These are phyloP conservation scores for Strigamia maritima DNA, from an alignment of 2,888 invertebrate genomes.

Conservation along the genomic window DNA sequence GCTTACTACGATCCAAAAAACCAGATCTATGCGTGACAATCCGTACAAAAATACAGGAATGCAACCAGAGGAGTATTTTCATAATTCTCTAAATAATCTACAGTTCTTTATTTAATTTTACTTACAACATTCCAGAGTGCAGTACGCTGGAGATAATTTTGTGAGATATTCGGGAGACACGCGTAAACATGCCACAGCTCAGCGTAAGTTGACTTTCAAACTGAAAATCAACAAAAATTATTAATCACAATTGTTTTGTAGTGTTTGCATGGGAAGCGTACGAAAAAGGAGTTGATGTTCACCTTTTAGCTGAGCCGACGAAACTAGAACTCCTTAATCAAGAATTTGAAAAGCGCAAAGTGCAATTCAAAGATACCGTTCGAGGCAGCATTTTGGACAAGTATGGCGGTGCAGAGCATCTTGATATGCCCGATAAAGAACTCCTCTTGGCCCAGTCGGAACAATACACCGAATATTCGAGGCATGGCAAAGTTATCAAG, in stretches of 20 bases:
- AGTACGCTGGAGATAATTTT: conserved; percentile 95
- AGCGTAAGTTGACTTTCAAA: conserved; percentile 55
- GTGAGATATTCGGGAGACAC: conserved; percentile 93
- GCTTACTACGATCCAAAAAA: conserved; percentile 99
- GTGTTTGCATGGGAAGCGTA: conserved; percentile 97
- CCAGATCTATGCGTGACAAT: conserved; percentile 96
- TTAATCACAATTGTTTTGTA: conserved; percentile 43
- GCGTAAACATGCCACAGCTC: conserved; percentile 79
- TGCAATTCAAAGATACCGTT: conserved; percentile 81
- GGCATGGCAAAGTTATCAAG: conserved; percentile 75
- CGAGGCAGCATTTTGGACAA: conserved; percentile 77
- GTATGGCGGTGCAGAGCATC: conserved; percentile 92
- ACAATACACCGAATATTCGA: conserved; percentile 90
- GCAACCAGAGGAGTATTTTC: conserved; percentile 46
- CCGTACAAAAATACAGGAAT: conserved; percentile 65
- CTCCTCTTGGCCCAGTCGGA: conserved; percentile 87
- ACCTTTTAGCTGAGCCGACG: conserved; percentile 95
- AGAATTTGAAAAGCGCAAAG: conserved; percentile 85
- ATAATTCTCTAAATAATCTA: neutral
- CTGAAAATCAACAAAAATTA: too few relatives aligned
- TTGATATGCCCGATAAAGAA: conserved; percentile 82
- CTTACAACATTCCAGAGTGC: conserved; percentile 59
- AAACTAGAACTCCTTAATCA: conserved; percentile 86
- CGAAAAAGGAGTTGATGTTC: conserved; percentile 87
- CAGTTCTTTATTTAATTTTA: neutral